Conservation (phyloP, 2,113 vertebrate species). For the Syngnathus scovelli region DNA sequence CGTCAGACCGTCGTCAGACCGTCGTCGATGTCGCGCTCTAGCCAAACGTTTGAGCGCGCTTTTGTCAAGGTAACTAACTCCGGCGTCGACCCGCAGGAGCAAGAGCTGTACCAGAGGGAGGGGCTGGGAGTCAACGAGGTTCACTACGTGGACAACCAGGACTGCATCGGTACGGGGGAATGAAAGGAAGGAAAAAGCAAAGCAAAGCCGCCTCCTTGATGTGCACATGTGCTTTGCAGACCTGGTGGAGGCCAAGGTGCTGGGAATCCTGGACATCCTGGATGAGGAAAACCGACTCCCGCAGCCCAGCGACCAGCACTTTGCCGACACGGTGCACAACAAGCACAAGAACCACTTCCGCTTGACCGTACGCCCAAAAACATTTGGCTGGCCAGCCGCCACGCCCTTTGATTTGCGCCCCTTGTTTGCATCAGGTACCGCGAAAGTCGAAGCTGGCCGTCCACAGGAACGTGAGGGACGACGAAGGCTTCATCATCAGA, state of each 20-base stretch:
- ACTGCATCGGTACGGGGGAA: constrained; percentile 84
- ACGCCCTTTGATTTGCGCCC: not conserved
- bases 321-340: constrained; percentile 85
- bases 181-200: not conserved
- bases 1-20: too few species aligned
- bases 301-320: constrained; percentile 95
- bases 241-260: constrained; percentile 89
- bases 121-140: constrained; percentile 96
- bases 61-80: not conserved
- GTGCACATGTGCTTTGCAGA: constrained; percentile 64
- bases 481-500: constrained; percentile 93
- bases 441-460: constrained; percentile 93
- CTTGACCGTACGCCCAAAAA: constrained; percentile 77
- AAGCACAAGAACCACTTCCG: constrained; percentile 97
- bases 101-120: constrained; percentile 94
- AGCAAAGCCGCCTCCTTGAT: not conserved
- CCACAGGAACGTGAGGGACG: constrained; percentile 94
- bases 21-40: too few species aligned
- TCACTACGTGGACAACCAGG: constrained; percentile 97
- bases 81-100: constrained; percentile 72
- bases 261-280: constrained; percentile 94
- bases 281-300: constrained; percentile 98
- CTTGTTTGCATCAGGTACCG: constrained; percentile 75
- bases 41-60: too few species aligned
- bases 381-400: too few species aligned